Base-by-base conservation (phyloP, 1,140 invertebrate genomes). In the Zelostemma sp. region DNA sequence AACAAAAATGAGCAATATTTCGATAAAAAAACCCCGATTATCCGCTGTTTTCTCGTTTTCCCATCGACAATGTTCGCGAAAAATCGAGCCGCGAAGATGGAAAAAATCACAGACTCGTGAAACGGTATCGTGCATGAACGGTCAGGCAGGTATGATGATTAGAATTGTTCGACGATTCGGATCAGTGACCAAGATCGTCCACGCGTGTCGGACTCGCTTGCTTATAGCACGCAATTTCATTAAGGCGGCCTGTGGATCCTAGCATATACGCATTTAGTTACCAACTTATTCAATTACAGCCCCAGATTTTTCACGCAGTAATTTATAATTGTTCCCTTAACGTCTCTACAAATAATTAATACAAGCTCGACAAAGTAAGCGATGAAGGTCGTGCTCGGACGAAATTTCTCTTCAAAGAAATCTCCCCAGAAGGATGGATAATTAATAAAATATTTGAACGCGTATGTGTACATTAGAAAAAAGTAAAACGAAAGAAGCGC, bases 121-220 rank as follows among this genome's bases (percentile, higher is more conserved):
- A 66, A 66, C 70, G 70, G 70, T 68, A 73, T 68, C 61, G 65
- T 63, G 68, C 68, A 63, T 71, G 72, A 77, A 78, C 74, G 69
- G 68, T 73, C 72, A 68, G 61, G 57, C 72, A 72, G 76, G 66
- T 73, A 75, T 68, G 69, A 69, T 76, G 78, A 80, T 80, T 80
- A 79, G 72, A 75, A 79, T 82, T 77, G 75, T 74, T 78, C 64
- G 70, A 60, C 70, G 78, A 80, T 79, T 80, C 75, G 75, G 72
- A 81, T 76, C 67, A 77, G 74, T 70, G 72, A 74, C 59, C 72
- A 72, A 70, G 53, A 76, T 79, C 76, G 74, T 80, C 78, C 79
- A 78, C 73, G 78, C 79, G 81, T 80, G 75, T 74, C 75, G 53
- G 60, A 75, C 65, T 78, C 74, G 75, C 74, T 72, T 76, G 76